Evolutionary conservation across 2,797 vertebrate species (phyloP).

Genomic region (Glyptemys insculpta): DNA sequence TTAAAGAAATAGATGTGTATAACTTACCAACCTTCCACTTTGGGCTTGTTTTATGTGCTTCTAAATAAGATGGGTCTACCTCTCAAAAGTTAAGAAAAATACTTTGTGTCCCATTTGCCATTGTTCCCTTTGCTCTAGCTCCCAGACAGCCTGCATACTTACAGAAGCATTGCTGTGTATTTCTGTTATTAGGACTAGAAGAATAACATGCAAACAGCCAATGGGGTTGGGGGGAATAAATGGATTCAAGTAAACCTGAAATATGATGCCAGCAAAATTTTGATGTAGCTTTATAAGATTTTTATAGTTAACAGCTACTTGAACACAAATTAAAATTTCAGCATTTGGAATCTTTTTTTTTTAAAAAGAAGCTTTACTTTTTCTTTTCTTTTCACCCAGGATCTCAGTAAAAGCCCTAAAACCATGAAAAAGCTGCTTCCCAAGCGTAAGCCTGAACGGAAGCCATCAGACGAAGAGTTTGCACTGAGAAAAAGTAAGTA

Average conservation of each 20-base stretch:
- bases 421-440: slow-evolving; percentile 98
- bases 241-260: not conserved
- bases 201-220: not conserved
- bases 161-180: not conserved
- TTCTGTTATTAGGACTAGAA: not conserved
- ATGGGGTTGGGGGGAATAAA: not conserved
- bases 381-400: slow-evolving; percentile 78
- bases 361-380: not conserved
- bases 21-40: not conserved
- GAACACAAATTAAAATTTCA: not conserved
- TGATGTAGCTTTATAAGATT: not conserved
- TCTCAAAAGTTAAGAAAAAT: not conserved
- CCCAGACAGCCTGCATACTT: slow-evolving; percentile 5
- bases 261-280: not conserved
- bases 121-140: not conserved
- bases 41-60: not conserved
- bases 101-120: not conserved
- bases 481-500: slow-evolving; percentile 95
- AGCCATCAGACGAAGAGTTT: slow-evolving; percentile 98
- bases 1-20: not conserved
- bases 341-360: not conserved
- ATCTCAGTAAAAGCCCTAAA: slow-evolving; percentile 99
- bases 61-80: not conserved
- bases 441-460: slow-evolving; percentile 96
- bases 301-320: not conserved